Percentiles rank a stretch among this genome's conserved stretches.
Evolutionary conservation across 2,888 invertebrate genomes (phyloP).

Genomic region (Linyphia triangularis): DNA sequence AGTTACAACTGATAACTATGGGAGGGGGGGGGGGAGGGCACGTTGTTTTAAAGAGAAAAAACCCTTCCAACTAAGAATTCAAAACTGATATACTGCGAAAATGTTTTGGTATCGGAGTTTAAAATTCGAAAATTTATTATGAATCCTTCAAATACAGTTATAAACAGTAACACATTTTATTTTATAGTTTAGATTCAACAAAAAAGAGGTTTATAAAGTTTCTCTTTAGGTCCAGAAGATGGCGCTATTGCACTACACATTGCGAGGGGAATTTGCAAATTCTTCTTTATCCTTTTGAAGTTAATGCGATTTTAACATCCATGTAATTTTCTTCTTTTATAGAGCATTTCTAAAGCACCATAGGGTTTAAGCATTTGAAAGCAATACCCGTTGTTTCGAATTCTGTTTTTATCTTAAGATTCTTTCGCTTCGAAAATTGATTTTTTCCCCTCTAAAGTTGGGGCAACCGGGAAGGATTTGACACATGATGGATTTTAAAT

Average conservation of each 20-base stretch:
- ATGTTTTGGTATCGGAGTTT: too few relatives aligned
- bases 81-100: too few relatives aligned
- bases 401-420: slow-evolving; percentile 6
- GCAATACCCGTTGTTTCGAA: slow-evolving; percentile 23
- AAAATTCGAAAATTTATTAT: too few relatives aligned
- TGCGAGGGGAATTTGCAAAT: background rate
- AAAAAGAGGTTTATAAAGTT: too few relatives aligned
- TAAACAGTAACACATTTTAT: too few relatives aligned
- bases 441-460: slow-evolving; percentile 15
- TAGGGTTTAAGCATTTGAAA: slow-evolving; percentile 37
- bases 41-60: too few relatives aligned
- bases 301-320: slow-evolving; percentile 61
- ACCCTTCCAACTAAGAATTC: too few relatives aligned
- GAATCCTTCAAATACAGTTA: too few relatives aligned
- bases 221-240: background rate
- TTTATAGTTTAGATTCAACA: too few relatives aligned
- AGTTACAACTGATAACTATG: too few relatives aligned
- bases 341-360: slow-evolving; percentile 23
- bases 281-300: slow-evolving; percentile 16
- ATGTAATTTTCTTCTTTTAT: slow-evolving; percentile 48
- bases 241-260: background rate
- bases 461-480: slow-evolving; percentile 33
- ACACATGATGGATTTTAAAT: slow-evolving; percentile 51
- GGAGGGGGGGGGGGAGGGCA: too few relatives aligned
- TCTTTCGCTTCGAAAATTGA: slow-evolving; percentile 21